Evolutionary conservation across 2,797 vertebrate species (phyloP), one percentile per base, ranked within the genome.

Genomic region (Buceros bicornis): DNA sequence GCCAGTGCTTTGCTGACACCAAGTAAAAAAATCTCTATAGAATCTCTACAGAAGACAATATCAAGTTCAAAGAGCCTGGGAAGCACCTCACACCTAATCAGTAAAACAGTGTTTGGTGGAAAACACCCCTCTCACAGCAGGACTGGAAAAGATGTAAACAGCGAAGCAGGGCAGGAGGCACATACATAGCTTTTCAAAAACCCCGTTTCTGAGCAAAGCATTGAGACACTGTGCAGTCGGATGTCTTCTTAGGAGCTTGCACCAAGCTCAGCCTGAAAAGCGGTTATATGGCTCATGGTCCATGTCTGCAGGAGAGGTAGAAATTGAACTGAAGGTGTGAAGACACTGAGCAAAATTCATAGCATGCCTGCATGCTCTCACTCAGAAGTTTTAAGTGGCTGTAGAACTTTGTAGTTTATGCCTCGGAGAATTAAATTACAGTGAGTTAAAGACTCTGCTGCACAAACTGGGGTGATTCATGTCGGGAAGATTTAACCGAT

Each of bases 331-430:
- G 70, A 86, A 91, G 67, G 37, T 62, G 83, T 77, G 83, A 87
- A 89, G 80, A 89, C 62, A 47, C 8, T 31, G 76, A 33, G 81
- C 73, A 80, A 94, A 94, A 97, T 94, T 97, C 90, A 94, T 81
- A 47, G 91, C 48, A 20, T 87, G 84, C 60, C 89, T 92, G 86
- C 83, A 25, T 89, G 81, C 74, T 91, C 90, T 97, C 87, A 70
- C 81, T 96, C 83, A 89, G 89, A 74, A 82, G 74, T 71, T 96
- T 96, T 85, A 96, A 96, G 95, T 89, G 95, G 90, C 93, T 92
- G 79, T 96, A 96, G 81, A 92, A 96, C 95, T 91, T 67, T 57
- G 74, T 90, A 71, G 87, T 95, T 96, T 94, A 94, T 92, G 74
- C 92, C 92, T 85, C 0, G 0, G 84, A 92, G 95, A 93, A 85